Evolutionary conservation across 2,113 vertebrate genomes (phyloP).

Genomic region (human (Homo sapiens)): DNA sequence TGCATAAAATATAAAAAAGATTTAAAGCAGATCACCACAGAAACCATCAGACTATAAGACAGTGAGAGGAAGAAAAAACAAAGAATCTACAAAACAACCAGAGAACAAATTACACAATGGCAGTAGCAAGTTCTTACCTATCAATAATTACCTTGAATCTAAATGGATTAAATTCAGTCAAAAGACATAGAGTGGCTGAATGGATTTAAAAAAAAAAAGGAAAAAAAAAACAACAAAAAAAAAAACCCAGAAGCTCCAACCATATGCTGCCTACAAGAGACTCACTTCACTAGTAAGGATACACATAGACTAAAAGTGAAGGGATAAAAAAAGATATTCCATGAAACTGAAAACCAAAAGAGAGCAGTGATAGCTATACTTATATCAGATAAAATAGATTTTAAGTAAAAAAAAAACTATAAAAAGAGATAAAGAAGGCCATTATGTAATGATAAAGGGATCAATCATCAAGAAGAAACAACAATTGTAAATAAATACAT

Average conservation of each 20-base stretch:
- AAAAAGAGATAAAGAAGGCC: not conserved
- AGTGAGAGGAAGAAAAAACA: not conserved
- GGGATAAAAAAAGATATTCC: not conserved
- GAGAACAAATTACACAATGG: not conserved
- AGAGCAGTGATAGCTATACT: not conserved
- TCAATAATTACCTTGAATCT: not conserved
- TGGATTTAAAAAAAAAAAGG: not conserved
- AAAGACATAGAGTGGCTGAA: not conserved
- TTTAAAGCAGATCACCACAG: not conserved
- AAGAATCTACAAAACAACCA: not conserved
- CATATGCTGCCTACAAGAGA: not conserved
- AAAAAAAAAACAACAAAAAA: rapidly evolving
- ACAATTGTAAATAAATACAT: not conserved
- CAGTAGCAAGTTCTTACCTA: not conserved
- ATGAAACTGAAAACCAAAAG: not conserved
- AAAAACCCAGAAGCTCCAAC: not conserved
- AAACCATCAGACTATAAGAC: not conserved
- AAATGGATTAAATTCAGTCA: not conserved
- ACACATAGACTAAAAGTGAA: not conserved
- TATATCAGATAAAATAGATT: not conserved
- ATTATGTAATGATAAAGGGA: not conserved
- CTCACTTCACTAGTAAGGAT: not conserved
- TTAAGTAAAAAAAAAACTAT: not conserved
- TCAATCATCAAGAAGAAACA: not conserved
- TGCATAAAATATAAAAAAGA: not conserved